These are phyloP conservation scores for Garrulus glandarius DNA, from an alignment of 2,797 vertebrate species.

Conservation along the genomic window DNA sequence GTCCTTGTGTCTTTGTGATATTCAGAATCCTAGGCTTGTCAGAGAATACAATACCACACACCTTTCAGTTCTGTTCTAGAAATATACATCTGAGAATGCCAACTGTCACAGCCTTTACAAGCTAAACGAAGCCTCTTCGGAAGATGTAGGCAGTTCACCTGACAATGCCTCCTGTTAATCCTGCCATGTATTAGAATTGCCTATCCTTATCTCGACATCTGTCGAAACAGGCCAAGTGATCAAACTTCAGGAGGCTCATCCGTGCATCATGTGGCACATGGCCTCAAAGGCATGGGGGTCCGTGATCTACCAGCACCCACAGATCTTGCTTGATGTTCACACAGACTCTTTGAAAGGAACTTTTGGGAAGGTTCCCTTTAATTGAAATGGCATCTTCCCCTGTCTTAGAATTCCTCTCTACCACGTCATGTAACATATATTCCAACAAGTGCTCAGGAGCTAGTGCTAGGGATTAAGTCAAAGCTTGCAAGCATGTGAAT, in stretches of 20 bases:
- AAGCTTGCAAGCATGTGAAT: background rate
- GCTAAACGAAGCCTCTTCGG: conserved; percentile 4
- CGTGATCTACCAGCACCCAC: background rate
- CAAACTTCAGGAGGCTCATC: background rate
- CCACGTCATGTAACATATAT: background rate
- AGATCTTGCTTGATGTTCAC: background rate
- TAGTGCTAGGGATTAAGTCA: background rate
- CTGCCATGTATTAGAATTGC: background rate
- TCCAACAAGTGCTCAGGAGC: background rate
- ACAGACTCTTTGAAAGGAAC: background rate
- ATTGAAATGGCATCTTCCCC: background rate
- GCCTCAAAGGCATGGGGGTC: background rate
- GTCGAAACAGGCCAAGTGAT: background rate
- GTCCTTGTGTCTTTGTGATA: conserved; percentile 48
- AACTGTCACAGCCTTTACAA: conserved; percentile 5
- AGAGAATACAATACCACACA: conserved; percentile 13
- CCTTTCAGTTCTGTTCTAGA: conserved; percentile 8
- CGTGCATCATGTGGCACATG: background rate
- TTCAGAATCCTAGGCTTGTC: conserved; percentile 43
- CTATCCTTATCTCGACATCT: conserved; percentile 5
- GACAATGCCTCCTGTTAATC: conserved; percentile 23
- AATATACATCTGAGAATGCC: conserved; percentile 31
- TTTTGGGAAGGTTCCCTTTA: background rate
- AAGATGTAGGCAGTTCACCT: conserved; percentile 8
- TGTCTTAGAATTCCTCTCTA: background rate